Base-by-base conservation (phyloP, 1,140 invertebrate species). In the Patella vulgata region DNA sequence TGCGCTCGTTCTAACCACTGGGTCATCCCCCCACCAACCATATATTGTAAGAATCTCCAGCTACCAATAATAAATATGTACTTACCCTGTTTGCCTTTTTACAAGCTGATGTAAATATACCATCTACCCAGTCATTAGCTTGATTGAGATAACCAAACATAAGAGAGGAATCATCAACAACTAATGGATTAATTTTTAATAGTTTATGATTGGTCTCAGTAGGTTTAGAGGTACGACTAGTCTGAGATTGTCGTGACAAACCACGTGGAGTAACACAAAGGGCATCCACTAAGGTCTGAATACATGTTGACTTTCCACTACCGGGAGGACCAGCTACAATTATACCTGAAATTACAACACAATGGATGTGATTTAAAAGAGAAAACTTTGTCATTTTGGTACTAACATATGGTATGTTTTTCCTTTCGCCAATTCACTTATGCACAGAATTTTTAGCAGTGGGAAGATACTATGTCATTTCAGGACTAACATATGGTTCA, bases 271-370 rank as follows among this genome's bases (percentile, higher is more conserved):
- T 58, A 9, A 71, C 62, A 59, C 79, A 77, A 17, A 85, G 68
- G 9, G 81, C 75, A 47, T 82, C 77, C 3, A 83, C 76, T 31
- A 84, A 53, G 3, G 71, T 76, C 64, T 82, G 73, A n/a, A 84
- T 77, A 59, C 77, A 78, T 12, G 75, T 74, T 8, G 80, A 81
- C 59, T 85, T 85, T n/a, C 83, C 83, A 72, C 74, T 78, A 27
- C 82, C 81, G 21, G 83, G 77, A 6, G 80, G 80, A 4, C 82
- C 83, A 50, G 79, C 82, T 12, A 85, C 71, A 59, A 84, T 81
- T 25, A 84, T 70, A 60, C 81, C 82, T 83, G 52, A 12, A 54
- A 61, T 54, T n/a, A 52, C 12, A 48, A 54, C 17, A 14, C 17
- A 6, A 27, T 1, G 8, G 25, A 21, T 25, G 27, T 48, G 14